phyloP scores from a whole-genome alignment of 2,797 vertebrate species.

The Alectoris magna region DNA sequence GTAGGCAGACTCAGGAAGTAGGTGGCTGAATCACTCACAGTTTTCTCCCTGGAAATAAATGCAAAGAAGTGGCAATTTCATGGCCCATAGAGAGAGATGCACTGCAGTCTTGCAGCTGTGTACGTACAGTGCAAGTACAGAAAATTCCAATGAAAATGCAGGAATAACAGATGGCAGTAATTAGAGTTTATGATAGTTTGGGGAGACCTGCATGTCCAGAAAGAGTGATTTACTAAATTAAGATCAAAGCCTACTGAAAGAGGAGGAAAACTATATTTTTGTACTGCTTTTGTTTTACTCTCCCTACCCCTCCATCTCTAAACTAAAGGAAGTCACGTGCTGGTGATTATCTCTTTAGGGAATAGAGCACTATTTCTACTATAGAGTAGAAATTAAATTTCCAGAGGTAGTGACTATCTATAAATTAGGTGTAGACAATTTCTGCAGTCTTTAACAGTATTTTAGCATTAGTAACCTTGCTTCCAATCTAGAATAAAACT shows the following conservation, averaged over 20 bases:
- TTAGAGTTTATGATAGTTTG: neutral
- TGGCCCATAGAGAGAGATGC: neutral
- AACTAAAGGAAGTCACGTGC: neutral
- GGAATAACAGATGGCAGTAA: conserved; percentile 12
- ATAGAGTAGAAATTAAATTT: neutral
- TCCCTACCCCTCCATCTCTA: neutral
- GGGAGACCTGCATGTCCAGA: neutral
- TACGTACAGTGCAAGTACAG: neutral
- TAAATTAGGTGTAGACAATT: neutral
- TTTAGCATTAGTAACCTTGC: neutral
- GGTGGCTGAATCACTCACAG: neutral
- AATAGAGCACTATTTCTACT: neutral
- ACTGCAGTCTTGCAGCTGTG: neutral
- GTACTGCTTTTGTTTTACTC: neutral
- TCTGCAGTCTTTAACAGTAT: neutral
- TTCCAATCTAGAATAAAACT: neutral
- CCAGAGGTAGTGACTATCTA: neutral
- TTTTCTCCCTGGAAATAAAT: neutral
- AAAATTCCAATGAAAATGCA: conserved; percentile 8
- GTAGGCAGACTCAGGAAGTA: neutral
- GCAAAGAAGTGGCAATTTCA: neutral
- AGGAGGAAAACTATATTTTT: neutral
- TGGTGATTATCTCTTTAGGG: neutral
- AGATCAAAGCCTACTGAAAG: neutral
- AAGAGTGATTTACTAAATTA: conserved; percentile 31